phyloP scores from a whole-genome alignment of 2,113 vertebrate genomes.

The Syngnathus typhle region DNA sequence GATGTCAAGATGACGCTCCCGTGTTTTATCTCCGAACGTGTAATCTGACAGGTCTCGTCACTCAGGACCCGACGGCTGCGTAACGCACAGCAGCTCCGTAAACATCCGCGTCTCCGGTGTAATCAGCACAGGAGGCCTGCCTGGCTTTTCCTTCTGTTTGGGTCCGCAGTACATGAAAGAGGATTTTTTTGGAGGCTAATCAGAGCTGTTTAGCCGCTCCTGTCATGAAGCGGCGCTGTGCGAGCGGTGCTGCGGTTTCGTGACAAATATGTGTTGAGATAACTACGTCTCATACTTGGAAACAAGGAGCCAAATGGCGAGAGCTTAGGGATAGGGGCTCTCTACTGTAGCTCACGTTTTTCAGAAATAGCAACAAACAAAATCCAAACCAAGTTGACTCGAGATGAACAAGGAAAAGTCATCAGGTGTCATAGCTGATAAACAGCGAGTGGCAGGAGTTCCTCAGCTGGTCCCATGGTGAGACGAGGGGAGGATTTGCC shows the following conservation, averaged over 20 bases:
- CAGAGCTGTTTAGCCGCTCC: conserved; percentile 65
- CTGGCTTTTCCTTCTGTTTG: conserved; percentile 32
- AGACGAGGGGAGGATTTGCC: too few species aligned
- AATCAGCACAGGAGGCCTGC: conserved; percentile 51
- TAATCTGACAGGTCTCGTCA: conserved; percentile 64
- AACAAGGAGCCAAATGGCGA: conserved; percentile 61
- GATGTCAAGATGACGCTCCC: conserved; percentile 55
- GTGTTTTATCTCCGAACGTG: conserved; percentile 51
- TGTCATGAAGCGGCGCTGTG: conserved; percentile 49
- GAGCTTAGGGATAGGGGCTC: background rate
- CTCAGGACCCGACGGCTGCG: conserved; percentile 54
- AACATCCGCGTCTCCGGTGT: conserved; percentile 57
- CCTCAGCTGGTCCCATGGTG: too few species aligned
- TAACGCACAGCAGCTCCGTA: conserved; percentile 64
- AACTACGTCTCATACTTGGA: conserved; percentile 59
- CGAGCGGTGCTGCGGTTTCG: conserved; percentile 58
- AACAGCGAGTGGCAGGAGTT: too few species aligned
- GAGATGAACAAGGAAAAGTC: too few species aligned
- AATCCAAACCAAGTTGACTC: too few species aligned
- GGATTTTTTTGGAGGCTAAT: conserved; percentile 60
- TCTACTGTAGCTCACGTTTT: background rate
- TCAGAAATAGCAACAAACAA: too few species aligned
- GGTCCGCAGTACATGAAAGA: conserved; percentile 37
- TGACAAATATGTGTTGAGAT: conserved; percentile 68
- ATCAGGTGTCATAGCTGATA: too few species aligned